Evolutionary conservation across 2,113 vertebrate genomes (phyloP), one percentile per base, ranked within the genome.

Genomic region (Camelus dromedarius): DNA sequence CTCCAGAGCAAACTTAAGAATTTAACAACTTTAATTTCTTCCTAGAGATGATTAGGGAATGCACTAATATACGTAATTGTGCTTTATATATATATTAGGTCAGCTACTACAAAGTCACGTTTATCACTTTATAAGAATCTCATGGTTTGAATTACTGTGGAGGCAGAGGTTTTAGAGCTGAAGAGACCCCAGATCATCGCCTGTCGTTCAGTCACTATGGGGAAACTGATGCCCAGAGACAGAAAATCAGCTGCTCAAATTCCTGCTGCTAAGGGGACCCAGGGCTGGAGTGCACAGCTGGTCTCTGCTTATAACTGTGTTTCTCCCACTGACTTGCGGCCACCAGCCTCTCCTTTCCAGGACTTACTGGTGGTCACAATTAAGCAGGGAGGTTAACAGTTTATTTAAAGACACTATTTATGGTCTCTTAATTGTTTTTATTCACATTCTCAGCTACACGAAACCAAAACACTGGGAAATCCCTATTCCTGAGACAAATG

Each of bases 21-120:
- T 84, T 58, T 38, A 88, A 91, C 18, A 11, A 80, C 67, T 88
- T 15, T 73, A 54, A 73, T 82, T 54, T 95, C 50, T 76, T 85
- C 70, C 60, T 64, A 72, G 8, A 66, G 38, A 85, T 38, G 11
- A 42, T 73, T 73, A 84, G 28, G 42, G 67, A 87, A 88, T 50
- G 8, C 15, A 64, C 24, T 56, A 35, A 35, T 24, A 79, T 56
- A 56, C 0, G 7, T 10, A 10, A 79, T 38, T n/a, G 24, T 26
- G 76, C 20, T 38, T 56, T 54, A 38, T 24, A 79, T 56, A 79
- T 20, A 38, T 26, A 35, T 32, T 79, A 18, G 52, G 19, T 35
- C 24, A 79, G 50, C 3, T 26, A 26, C 56, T 56, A 56, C 22
- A 22, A 64, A 88, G 42, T 67, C 38, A 60, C 3, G 13, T 32